A percentile compares a stretch with the other conserved stretches of the same genome.
phyloP scores from a whole-genome alignment of 1,140 invertebrate genomes.

The Thrips palmi region DNA sequence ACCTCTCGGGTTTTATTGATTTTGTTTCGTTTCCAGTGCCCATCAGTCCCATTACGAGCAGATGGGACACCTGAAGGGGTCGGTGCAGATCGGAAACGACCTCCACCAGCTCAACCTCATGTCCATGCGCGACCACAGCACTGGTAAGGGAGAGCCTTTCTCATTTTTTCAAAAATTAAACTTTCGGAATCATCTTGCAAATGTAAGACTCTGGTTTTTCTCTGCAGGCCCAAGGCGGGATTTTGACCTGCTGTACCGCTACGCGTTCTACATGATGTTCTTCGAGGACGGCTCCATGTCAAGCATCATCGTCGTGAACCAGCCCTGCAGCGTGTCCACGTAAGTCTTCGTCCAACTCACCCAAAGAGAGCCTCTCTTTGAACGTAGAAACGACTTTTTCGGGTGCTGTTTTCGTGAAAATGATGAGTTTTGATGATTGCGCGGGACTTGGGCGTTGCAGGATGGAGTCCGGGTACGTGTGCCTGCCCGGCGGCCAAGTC shows the following conservation, averaged over 20 bases:
- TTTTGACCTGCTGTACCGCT: conserved; percentile 49
- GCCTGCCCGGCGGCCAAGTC: conserved; percentile 31
- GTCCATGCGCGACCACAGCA: no score
- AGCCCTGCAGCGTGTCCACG: conserved; percentile 38
- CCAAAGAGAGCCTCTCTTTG: background rate
- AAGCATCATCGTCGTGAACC: conserved; percentile 43
- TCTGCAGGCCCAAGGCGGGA: conserved; percentile 43
- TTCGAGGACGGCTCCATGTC: conserved; percentile 37
- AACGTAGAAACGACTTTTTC: no score
- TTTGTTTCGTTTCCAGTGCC: conserved; percentile 25
- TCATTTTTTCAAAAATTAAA: no score
- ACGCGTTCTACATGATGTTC: conserved; percentile 48
- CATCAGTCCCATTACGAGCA: conserved; percentile 62
- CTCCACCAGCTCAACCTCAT: no score
- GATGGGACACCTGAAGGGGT: conserved; percentile 36
- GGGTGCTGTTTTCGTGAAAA: no score
- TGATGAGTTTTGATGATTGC: no score
- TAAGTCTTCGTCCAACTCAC: conserved; percentile 20
- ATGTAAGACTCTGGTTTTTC: no score
- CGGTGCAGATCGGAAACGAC: no score
- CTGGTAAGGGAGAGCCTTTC: no score
- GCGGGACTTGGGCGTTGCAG: conserved; percentile 21
- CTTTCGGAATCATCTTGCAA: no score
- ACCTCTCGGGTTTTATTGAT: conserved; percentile 5
- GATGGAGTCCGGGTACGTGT: conserved; percentile 42